Evolutionary conservation across 2,888 invertebrate genomes (phyloP).

Genomic region (Aromia moschata): DNA sequence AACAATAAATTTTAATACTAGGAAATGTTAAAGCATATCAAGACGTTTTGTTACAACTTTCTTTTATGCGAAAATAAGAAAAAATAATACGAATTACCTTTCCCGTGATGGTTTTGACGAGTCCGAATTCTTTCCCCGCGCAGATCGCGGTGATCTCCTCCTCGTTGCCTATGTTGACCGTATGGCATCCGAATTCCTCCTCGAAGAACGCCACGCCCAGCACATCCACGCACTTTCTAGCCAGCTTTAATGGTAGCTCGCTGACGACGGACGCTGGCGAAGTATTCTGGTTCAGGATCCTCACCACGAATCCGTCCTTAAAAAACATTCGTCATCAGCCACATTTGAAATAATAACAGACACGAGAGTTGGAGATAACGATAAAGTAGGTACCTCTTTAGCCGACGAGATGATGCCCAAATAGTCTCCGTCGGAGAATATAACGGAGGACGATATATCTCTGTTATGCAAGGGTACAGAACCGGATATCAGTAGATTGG

Average conservation of each 20-base stretch:
- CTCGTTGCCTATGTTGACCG: slow-evolving; percentile 65
- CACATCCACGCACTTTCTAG: slow-evolving; percentile 81
- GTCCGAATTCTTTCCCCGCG: slow-evolving; percentile 90
- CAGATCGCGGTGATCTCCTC: slow-evolving; percentile 82
- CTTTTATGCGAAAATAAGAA: too few relatives aligned
- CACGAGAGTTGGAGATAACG: too few relatives aligned
- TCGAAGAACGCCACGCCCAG: slow-evolving; percentile 78
- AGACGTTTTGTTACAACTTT: too few relatives aligned
- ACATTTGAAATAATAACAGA: too few relatives aligned
- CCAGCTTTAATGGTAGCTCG: slow-evolving; percentile 79
- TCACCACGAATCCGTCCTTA: slow-evolving; percentile 84
- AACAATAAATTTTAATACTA: too few relatives aligned
- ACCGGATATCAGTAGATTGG: slow-evolving; percentile 65
- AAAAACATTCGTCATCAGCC: slow-evolving; percentile 21
- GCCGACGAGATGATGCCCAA: slow-evolving; percentile 81
- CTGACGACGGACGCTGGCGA: slow-evolving; percentile 68
- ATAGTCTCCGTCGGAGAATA: slow-evolving; percentile 82
- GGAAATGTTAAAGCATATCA: too few relatives aligned
- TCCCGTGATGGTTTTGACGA: slow-evolving; percentile 85
- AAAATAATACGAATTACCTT: too few relatives aligned
- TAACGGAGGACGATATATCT: slow-evolving; percentile 66
- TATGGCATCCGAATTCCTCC: slow-evolving; percentile 66
- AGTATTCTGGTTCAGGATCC: slow-evolving; percentile 73
- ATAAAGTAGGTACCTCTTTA: slow-evolving; percentile 84
- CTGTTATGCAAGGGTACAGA: slow-evolving; percentile 61